phyloP scores from a whole-genome alignment of 2,797 vertebrate genomes.

The Pseudochirops corinnae region DNA sequence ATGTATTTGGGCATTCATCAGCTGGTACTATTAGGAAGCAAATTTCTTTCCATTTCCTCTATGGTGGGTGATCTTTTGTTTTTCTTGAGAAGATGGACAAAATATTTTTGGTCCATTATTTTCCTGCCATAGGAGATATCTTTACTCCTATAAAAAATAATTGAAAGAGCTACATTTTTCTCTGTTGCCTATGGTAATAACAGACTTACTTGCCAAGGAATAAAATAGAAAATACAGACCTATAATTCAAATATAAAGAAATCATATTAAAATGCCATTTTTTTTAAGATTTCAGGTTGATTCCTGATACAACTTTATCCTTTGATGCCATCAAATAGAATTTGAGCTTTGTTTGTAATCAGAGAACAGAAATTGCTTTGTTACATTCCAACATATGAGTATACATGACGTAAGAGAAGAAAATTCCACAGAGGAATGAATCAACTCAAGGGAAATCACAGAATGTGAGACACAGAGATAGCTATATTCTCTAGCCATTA shows the following conservation, averaged over 20 bases:
- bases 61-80: slow-evolving; percentile 18
- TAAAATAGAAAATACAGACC: neutral
- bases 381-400: neutral
- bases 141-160: slow-evolving; percentile 11
- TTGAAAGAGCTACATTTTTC: slow-evolving; percentile 11
- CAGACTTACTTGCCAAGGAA: neutral
- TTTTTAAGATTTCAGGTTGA: neutral
- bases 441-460: neutral
- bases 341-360: neutral
- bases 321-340: neutral
- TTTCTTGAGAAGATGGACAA: neutral
- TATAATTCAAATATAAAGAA: neutral
- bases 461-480: neutral
- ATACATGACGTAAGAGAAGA: neutral
- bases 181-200: neutral
- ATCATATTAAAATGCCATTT: neutral
- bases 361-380: neutral
- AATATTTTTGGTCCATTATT: neutral
- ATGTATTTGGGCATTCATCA: slow-evolving; percentile 23
- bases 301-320: neutral
- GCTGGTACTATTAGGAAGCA: neutral
- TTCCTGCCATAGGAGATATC: neutral
- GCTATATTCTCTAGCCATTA: neutral
- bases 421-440: neutral
- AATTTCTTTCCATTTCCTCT: neutral